These are phyloP conservation scores for Drosophila carrolli DNA, from an alignment of 1,140 invertebrate species.

Conservation along the genomic window DNA sequence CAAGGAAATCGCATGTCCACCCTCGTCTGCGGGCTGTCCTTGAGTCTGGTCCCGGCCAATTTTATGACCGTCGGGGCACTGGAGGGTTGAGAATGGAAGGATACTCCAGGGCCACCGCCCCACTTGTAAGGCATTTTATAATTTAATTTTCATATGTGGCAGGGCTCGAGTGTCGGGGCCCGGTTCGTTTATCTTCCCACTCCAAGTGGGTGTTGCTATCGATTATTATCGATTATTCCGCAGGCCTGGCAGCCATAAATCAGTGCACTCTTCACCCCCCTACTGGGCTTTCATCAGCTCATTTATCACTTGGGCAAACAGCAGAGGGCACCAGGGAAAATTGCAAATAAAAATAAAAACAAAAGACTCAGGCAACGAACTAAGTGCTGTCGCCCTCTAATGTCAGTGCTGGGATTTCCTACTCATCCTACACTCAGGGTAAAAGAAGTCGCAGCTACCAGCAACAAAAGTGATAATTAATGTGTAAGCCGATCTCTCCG, in stretches of 20 bases:
- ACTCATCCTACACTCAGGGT: constrained; percentile 6
- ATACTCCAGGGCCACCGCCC: constrained; percentile 49
- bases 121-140: constrained; percentile 80
- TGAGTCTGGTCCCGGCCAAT: constrained; percentile 42
- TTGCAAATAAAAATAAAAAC: constrained; percentile 33
- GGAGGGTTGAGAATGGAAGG: constrained; percentile 22
- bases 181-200: constrained; percentile 30
- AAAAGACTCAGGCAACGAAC: constrained; percentile 73
- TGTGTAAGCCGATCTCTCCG: constrained; percentile 69
- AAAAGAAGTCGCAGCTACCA: constrained; percentile 35
- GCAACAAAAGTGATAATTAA: constrained; percentile 81
- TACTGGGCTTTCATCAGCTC: constrained; percentile 67
- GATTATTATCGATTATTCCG: constrained; percentile 80
- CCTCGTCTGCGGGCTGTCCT: constrained; percentile 60
- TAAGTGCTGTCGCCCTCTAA: constrained; percentile 66
- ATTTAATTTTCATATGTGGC: constrained; percentile 77
- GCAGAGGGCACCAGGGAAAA: constrained; percentile 23
- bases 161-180: constrained; percentile 16
- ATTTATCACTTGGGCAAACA: constrained; percentile 71
- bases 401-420: constrained; percentile 48
- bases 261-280: constrained; percentile 27
- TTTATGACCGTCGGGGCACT: constrained; percentile 49
- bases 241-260: constrained; percentile 65
- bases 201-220: constrained; percentile 73
- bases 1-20: constrained; percentile 80